Base-by-base conservation (phyloP, 2,797 vertebrate species). In the Coracias cyanogaster region DNA sequence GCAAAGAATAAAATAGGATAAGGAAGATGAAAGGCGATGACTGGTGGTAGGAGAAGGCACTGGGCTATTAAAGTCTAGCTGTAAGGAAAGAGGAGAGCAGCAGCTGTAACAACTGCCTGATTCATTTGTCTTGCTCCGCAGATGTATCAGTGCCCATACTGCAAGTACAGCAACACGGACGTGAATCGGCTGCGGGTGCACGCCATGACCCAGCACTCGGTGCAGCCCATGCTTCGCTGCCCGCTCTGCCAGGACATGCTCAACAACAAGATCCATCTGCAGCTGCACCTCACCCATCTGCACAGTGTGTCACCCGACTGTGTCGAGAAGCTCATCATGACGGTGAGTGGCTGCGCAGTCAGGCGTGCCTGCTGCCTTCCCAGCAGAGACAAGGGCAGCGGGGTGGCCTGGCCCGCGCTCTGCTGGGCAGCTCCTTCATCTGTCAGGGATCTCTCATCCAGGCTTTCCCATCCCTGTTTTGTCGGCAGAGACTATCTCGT, bases 71-170 rank as follows among this genome's bases (percentile, higher is more conserved):
- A 83, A 79, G 77, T 60, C 61, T 80, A 33, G 19, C 73, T 88
- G 37, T 93, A 78, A 87, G 82, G 45, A 51, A 51, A 31, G 83
- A 66, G 81, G 71, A 26, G 61, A 26, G 48, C 41, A 41, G 93
- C 70, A 51, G 29, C 13, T 49, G n/a, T 67, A 45, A 64, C 82
- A 72, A 22, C 33, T 20, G 52, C 3, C 3, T 76, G 60, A 74
- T 77, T 58, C 6, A 7, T 94, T 65, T 84, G 28, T 93, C 29
- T 96, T 89, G 86, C 82, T 96, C 88, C 22, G 18, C 97, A 99
- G 99, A 98, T 99, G 98, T 99, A 98, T 98, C 99, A 99, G 99
- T 99, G 99, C 96, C 99, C 99, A 4, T 99, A 99, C 78, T 99
- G 99, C 98, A 99, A 99, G 97, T 99, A 99, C 98, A 99, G 99